Base-by-base conservation (phyloP, 2,888 invertebrate genomes). In the Auanema sp. region DNA sequence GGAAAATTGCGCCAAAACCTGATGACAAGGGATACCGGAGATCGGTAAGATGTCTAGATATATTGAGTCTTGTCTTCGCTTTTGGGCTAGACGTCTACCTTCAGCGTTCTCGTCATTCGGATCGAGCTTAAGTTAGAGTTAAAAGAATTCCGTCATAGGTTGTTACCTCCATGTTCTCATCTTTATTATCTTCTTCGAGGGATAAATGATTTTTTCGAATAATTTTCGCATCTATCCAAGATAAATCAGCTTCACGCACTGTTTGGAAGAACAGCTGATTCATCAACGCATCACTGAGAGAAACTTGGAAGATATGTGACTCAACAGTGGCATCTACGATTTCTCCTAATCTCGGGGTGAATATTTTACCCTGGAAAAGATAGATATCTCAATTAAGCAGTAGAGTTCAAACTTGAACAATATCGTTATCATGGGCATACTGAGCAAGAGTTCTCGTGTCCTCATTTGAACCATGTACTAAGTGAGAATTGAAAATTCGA, bases 321-420 rank as follows among this genome's bases (percentile, higher is more conserved):
- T 98, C 97, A 0, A 94, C 94, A 0, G 98, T 97, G 0, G 93
- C 96, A 84, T 98, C 97, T 3, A 98, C 89, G 0, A 89, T 88
- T 79, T 96, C 95, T 0, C 85, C 84, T 5, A 85, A 67, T 11
- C 86, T 86, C 0, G 97, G 97, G 1, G 91, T 89, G 84, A 92
- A 96, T 1, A 97, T 90, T 72, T 74, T 76, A 10, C 74, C 79
- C 71, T 78, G 60, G n/a, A n/a, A 49, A 72, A 66, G n/a, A 5
- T 6, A n/a, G 33, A 5, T 33, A 33, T 5, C 47, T 21, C 43
- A 52, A 23, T 16, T 11, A 12, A 4, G 10, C 23, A 33, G 1
- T 12, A 47, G 47, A 47, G 10, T 18, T 5, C 3, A 5, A 51
- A 70, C 72, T 57, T 67, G 70, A 11, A 75, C 73, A 18, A 76